Evolutionary conservation across 2,797 vertebrate species (phyloP), one percentile per base, ranked within the genome.

Genomic region (Hippocampus kuda): DNA sequence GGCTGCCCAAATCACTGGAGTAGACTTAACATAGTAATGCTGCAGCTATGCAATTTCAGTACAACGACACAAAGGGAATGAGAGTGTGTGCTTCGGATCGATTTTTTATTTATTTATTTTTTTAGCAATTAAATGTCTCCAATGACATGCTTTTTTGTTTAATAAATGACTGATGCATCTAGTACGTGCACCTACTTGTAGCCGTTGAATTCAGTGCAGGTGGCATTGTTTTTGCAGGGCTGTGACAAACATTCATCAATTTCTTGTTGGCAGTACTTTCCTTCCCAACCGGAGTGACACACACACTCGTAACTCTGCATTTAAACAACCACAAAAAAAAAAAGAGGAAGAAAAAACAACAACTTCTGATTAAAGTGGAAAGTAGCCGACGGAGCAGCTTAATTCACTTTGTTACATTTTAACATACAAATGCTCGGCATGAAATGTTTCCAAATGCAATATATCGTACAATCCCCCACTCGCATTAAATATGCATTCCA

Each of bases 221-320:
- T 92, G 73, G 86, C 90, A 42, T 90, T 92, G 81, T 94, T 94
- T 86, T 90, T 85, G 79, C 92, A 94, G 68, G 92, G 92, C 53
- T 89, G 85, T 62, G 87, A 92, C 65, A 85, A 82, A 71, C 92
- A 95, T 83, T 92, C 91, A 80, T 91, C 90, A 69, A 83, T 88
- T 85, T 94, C 91, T 65, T 72, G 84, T 85, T 94, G 90, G 87
- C 90, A 94, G 74, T 91, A 89, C 46, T 78, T 69, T 71, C 91
- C 91, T 87, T 94, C 91, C 93, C 92, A 94, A 68, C 89, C 91
- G 7, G 89, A 82, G 27, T 85, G 79, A 64, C 91, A 93, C 46
- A 85, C 75, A 76, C 91, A 95, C n/a, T 83, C 85, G 71, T 94
- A 94, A 75, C 88, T 87, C 93, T 95, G 88, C 66, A 83, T 82